Conservation (phyloP, 2,113 vertebrate genomes). For the Crotalus helleri region DNA sequence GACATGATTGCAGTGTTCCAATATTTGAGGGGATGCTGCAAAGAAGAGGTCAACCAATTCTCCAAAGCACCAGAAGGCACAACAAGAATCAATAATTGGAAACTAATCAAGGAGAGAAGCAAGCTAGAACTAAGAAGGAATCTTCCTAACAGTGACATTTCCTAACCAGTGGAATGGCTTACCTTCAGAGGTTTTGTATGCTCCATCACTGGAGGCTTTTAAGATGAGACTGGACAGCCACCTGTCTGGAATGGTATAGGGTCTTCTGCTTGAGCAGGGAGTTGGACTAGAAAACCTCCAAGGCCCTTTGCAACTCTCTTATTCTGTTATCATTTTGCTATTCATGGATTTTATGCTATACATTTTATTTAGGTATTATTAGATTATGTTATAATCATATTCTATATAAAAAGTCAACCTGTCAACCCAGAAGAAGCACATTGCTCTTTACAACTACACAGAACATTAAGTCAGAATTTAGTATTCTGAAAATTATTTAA, state of each 20-base stretch:
- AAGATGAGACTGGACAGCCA: not conserved
- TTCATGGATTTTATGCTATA: not conserved
- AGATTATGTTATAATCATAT: not conserved
- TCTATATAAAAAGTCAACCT: not conserved
- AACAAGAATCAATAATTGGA: not conserved
- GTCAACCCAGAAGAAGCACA: not conserved
- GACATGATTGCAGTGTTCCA: not conserved
- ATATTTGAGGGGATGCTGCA: not conserved
- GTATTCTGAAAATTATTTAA: not conserved
- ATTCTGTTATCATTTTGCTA: not conserved
- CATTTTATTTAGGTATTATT: not conserved
- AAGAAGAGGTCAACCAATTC: not conserved
- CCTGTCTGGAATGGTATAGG: not conserved
- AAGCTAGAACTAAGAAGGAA: not conserved
- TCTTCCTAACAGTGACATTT: not conserved
- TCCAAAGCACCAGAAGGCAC: not conserved
- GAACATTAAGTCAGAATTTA: not conserved
- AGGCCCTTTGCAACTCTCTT: not conserved
- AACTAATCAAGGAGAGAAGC: not conserved
- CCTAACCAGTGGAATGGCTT: not conserved
- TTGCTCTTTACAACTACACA: not conserved
- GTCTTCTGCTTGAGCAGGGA: not conserved
- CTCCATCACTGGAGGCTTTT: not conserved
- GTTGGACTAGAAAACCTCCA: not conserved
- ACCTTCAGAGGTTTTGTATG: not conserved